These are phyloP conservation scores for Ephialtes manifestator DNA, from an alignment of 2,888 invertebrate species.

Conservation along the genomic window DNA sequence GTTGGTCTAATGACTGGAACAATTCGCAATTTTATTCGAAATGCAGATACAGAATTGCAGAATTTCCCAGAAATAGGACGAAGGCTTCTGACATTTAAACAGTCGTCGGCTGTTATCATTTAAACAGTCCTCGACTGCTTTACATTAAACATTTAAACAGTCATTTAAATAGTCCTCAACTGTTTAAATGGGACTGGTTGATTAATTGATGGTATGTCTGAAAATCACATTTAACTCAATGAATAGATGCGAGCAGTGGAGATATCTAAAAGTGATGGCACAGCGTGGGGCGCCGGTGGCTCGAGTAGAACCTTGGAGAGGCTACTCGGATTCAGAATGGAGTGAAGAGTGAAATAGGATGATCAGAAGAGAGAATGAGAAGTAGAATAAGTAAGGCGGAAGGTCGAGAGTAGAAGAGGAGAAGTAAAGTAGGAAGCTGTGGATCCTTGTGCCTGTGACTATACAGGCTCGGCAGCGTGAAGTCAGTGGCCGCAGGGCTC, in stretches of 20 bases:
- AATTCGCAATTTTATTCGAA: neutral
- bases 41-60: slow-evolving; percentile 52
- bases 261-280: slow-evolving; percentile 33
- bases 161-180: slow-evolving; percentile 29
- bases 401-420: slow-evolving; percentile 26
- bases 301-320: slow-evolving; percentile 48
- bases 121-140: no score
- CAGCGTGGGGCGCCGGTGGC: slow-evolving; percentile 26
- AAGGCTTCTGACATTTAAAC: neutral
- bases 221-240: slow-evolving; percentile 64
- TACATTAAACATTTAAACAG: neutral
- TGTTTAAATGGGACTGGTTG: neutral
- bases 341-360: slow-evolving; percentile 17
- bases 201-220: slow-evolving; percentile 42
- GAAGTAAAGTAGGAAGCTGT: slow-evolving; percentile 10
- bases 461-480: slow-evolving; percentile 65
- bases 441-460: slow-evolving; percentile 40
- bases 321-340: slow-evolving; percentile 29
- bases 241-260: slow-evolving; percentile 51
- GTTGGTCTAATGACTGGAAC: no score
- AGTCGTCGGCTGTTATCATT: no score
- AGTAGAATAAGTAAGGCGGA: slow-evolving; percentile 11
- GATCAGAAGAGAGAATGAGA: slow-evolving; percentile 1
- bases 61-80: slow-evolving; percentile 29
- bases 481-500: slow-evolving; percentile 63